A percentile compares a stretch with the other conserved stretches of the same genome.
These are phyloP conservation scores for Eupithecia vulgata DNA, from an alignment of 2,888 invertebrate species.

Conservation along the genomic window DNA sequence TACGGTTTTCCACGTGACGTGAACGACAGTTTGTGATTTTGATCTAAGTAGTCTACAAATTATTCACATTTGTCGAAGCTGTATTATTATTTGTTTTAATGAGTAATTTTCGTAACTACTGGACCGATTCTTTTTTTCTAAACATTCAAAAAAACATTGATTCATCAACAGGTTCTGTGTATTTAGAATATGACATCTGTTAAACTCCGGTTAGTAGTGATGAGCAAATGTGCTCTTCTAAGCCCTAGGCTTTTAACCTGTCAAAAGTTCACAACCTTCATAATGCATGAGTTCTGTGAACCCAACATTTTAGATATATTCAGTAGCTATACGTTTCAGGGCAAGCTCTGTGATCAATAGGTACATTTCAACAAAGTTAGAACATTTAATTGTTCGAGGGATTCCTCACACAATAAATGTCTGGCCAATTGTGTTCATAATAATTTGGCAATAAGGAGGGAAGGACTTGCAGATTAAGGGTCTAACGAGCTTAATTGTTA, in stretches of 20 bases:
- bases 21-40: neutral
- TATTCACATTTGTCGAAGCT: neutral
- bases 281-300: constrained; percentile 34
- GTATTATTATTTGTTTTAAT: neutral
- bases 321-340: constrained; percentile 23
- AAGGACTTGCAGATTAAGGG: neutral
- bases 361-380: constrained; percentile 8
- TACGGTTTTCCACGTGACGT: neutral
- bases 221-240: constrained; percentile 12
- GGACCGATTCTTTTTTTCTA: neutral
- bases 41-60: neutral
- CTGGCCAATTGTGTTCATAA: constrained; percentile 1
- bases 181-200: neutral
- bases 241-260: constrained; percentile 30
- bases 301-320: constrained; percentile 26
- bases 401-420: constrained; percentile 10
- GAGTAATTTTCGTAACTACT: neutral
- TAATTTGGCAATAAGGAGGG: neutral
- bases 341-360: constrained; percentile 11
- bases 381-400: constrained; percentile 2
- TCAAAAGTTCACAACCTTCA: constrained; percentile 36
- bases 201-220: neutral
- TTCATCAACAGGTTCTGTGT: neutral
- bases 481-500: neutral
- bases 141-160: neutral